Percentiles rank a stretch among this genome's conserved stretches.
These are phyloP conservation scores for Nasonia oneida DNA, from an alignment of 2,888 invertebrate species.

Conservation along the genomic window DNA sequence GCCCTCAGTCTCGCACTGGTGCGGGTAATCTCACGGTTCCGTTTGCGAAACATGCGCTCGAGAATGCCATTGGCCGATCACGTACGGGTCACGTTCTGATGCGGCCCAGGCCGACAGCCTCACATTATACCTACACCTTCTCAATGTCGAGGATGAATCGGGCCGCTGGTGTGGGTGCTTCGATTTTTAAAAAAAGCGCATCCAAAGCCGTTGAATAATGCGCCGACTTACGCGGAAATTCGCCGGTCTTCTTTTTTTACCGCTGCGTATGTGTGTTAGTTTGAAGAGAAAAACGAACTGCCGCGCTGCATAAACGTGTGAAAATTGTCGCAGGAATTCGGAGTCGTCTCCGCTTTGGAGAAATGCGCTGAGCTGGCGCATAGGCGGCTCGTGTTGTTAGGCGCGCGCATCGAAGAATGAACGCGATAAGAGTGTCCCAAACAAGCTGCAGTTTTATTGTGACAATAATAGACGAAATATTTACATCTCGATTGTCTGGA, in stretches of 20 bases:
- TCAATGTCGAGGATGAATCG: not conserved
- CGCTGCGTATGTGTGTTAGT: not conserved
- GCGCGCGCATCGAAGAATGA: not conserved
- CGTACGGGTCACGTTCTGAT: constrained; percentile 32
- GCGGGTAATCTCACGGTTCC: constrained; percentile 29
- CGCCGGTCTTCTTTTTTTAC: not conserved
- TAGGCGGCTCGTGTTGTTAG: not conserved
- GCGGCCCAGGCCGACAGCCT: not conserved
- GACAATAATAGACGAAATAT: too few relatives aligned
- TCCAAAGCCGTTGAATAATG: constrained; percentile 4
- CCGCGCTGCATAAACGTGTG: not conserved
- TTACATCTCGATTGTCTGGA: too few relatives aligned
- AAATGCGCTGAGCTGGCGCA: constrained; percentile 29
- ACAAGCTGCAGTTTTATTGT: not conserved
- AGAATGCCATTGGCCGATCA: constrained; percentile 52
- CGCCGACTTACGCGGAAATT: constrained; percentile 26
- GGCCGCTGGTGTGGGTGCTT: not conserved
- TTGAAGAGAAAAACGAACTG: not conserved
- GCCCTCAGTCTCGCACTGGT: not conserved
- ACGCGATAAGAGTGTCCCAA: constrained; percentile 18
- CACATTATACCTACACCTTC: not conserved
- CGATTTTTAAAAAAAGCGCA: not conserved
- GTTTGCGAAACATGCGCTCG: constrained; percentile 33
- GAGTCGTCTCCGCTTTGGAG: not conserved
- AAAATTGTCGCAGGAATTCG: constrained; percentile 19